Conservation (phyloP, 1,140 invertebrate species). For the Cherax quadricarinatus region DNA sequence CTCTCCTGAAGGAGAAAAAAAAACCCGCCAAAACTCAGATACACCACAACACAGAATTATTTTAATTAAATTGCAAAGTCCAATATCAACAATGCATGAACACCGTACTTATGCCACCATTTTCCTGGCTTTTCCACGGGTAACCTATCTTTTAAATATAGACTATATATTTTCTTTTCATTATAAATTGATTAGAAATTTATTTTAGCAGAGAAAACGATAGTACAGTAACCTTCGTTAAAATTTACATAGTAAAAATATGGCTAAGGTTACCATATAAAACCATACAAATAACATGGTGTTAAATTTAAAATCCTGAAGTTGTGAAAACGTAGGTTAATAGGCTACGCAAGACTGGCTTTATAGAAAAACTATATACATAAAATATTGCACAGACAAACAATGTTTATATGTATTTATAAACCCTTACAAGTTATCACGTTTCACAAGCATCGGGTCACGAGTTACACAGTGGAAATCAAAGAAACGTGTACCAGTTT, state of each 20-base stretch:
- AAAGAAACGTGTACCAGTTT: not conserved
- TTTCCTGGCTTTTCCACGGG: too few species aligned
- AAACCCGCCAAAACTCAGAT: too few species aligned
- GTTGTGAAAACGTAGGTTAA: not conserved
- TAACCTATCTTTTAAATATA: too few species aligned
- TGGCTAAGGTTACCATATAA: not conserved
- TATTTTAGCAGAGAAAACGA: not conserved
- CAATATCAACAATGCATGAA: too few species aligned
- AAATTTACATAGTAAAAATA: not conserved
- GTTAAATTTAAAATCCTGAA: not conserved
- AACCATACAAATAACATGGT: not conserved
- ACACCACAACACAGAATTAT: too few species aligned
- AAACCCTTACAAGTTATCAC: not conserved
- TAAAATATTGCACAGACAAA: conserved; percentile 4
- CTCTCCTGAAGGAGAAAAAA: too few species aligned
- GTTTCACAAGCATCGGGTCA: not conserved
- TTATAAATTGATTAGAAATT: not conserved
- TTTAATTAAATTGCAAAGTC: too few species aligned
- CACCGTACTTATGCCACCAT: too few species aligned
- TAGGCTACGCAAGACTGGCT: not conserved
- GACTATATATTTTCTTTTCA: too few species aligned
- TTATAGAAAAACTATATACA: not conserved
- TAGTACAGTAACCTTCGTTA: not conserved
- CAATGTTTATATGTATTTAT: not conserved
- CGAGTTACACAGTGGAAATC: not conserved